Evolutionary conservation across 2,113 vertebrate genomes (phyloP), one percentile per base, ranked within the genome.

Genomic region (Apteryx owenii): DNA sequence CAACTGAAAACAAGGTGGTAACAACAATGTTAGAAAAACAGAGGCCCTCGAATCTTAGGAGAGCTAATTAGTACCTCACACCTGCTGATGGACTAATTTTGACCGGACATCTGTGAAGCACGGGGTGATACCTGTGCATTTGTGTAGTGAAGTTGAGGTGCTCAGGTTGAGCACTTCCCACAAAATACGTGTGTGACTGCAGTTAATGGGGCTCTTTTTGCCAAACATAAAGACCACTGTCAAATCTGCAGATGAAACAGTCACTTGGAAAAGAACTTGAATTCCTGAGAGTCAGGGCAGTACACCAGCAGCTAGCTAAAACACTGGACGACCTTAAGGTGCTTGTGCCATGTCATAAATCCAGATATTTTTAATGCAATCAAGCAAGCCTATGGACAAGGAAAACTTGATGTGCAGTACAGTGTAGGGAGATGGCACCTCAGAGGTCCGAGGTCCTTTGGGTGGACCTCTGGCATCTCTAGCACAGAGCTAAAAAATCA

Each of bases 11-110:
- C 16, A 58, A 58, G 21, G 56, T 7, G 33, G 4, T 31, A 65
- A 61, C 0, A 17, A 53, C 44, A 72, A 61, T 10, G 25, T 22
- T 5, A 69, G 44, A 10, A 53, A 77, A 64, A 51, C 33, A 82
- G 21, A 79, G 17, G 48, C 50, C 48, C 42, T 84, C 40, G 51
- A 78, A 21, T 31, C 78, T 85, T 91, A 38, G n/a, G 73, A 84
- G 92, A 91, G 50, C 48, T 94, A 78, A 94, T 94, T 91, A 93
- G 65, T 64, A 70, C 6, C 50, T 94, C 64, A 31, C 60, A 89
- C 36, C 38, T 78, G 60, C 51, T 61, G 60, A 11, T 38, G 70
- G 53, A 9, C 36, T 60, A 18, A 76, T 89, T 91, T 70, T 66
- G 71, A 17, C 15, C 51, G 69, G 9, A 28, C 40, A 46, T 28